phyloP scores from a whole-genome alignment of 1,140 invertebrate genomes.

The Oedothorax gibbosus region DNA sequence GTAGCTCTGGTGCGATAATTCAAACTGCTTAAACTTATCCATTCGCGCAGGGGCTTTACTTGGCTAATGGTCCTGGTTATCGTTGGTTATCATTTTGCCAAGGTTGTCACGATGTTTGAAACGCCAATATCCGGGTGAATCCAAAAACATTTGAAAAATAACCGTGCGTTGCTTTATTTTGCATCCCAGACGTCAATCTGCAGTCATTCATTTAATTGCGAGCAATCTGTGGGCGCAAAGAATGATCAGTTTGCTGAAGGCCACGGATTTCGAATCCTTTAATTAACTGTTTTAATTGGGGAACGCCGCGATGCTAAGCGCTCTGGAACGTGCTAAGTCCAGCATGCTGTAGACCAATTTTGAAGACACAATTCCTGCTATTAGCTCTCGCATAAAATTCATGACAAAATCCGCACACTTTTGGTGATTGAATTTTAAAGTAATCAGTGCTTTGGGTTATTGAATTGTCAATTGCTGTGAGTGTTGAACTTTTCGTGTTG shows the following conservation, averaged over 20 bases:
- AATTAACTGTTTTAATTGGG: constrained; percentile 36
- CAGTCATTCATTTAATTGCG: constrained; percentile 30
- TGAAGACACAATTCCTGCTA: constrained; percentile 8
- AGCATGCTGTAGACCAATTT: constrained; percentile 10
- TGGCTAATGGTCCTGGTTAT: too few species aligned
- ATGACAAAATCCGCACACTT: background rate
- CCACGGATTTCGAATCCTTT: constrained; percentile 24
- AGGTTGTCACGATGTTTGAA: too few species aligned
- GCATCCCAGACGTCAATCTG: background rate
- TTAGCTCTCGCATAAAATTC: constrained; percentile 7
- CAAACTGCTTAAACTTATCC: too few species aligned
- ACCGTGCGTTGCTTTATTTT: background rate
- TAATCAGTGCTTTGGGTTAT: constrained; percentile 25
- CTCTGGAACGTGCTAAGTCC: constrained; percentile 23
- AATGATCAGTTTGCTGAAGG: constrained; percentile 33
- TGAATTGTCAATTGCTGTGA: constrained; percentile 11
- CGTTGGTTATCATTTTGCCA: too few species aligned
- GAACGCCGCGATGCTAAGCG: constrained; percentile 10
- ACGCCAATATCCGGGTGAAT: too few species aligned
- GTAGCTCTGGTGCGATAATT: too few species aligned
- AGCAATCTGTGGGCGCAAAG: constrained; percentile 23
- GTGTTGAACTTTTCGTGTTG: constrained; percentile 12
- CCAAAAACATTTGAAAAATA: too few species aligned
- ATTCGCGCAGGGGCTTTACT: too few species aligned
- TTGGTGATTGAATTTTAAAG: constrained; percentile 17